Conservation (phyloP, 2,113 vertebrate genomes). For the Zosterops hypoxanthus region DNA sequence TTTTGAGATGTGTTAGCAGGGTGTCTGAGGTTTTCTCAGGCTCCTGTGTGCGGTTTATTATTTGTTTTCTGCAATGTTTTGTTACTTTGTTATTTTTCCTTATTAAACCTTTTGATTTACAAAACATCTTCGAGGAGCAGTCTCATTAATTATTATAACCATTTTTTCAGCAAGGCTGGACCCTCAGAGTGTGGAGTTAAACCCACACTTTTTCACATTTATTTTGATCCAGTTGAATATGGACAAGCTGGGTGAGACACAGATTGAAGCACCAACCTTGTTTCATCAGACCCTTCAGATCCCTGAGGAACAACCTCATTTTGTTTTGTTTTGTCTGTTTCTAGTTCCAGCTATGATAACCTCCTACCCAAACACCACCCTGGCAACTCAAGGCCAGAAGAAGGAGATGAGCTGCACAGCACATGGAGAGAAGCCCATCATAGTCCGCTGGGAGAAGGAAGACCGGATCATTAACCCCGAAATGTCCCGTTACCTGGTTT, state of each 20-base stretch:
- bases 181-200: too few relatives aligned
- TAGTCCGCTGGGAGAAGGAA: slow-evolving; percentile 99
- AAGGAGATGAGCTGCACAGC: slow-evolving; percentile 96
- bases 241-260: neutral
- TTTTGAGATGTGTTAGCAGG: too few relatives aligned
- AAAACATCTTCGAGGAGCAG: too few relatives aligned
- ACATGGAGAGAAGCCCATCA: slow-evolving; percentile 97
- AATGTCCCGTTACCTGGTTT: slow-evolving; percentile 94
- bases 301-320: neutral
- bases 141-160: too few relatives aligned
- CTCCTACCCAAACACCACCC: slow-evolving; percentile 96
- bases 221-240: neutral
- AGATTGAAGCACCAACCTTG: neutral
- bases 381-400: slow-evolving; percentile 96
- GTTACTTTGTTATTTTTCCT: too few relatives aligned
- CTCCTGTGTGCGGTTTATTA: too few relatives aligned
- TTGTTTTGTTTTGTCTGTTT: slow-evolving; percentile 8
- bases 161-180: too few relatives aligned
- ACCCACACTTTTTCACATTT: neutral
- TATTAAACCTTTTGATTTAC: too few relatives aligned
- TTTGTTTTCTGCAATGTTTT: too few relatives aligned
- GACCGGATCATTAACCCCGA: slow-evolving; percentile 97
- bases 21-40: too few relatives aligned
- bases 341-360: slow-evolving; percentile 99
- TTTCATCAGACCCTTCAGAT: neutral